Percentiles rank a stretch among this genome's conserved stretches.
phyloP scores from a whole-genome alignment of 2,888 invertebrate genomes.

The Thera obeliscata region DNA sequence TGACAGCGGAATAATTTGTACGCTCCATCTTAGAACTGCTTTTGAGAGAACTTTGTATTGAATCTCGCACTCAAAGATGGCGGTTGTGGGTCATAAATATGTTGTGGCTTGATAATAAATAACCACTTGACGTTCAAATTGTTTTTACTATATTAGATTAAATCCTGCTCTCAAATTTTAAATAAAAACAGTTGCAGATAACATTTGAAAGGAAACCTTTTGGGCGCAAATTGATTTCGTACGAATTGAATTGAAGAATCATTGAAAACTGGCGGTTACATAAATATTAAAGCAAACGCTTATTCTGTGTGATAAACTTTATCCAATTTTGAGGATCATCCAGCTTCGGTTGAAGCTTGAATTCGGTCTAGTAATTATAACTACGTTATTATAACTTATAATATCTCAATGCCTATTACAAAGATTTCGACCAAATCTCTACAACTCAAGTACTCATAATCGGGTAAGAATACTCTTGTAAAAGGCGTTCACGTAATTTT shows the following conservation, averaged over 20 bases:
- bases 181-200: constrained; percentile 7
- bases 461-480: not conserved
- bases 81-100: constrained; percentile 71
- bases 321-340: not conserved
- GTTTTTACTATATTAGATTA: constrained; percentile 47
- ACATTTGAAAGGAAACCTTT: not conserved
- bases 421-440: no score
- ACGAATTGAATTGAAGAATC: not conserved
- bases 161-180: constrained; percentile 10
- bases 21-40: constrained; percentile 63
- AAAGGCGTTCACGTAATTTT: constrained; percentile 60
- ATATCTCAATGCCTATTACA: no score
- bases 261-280: not conserved
- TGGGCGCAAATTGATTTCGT: not conserved
- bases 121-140: constrained; percentile 61
- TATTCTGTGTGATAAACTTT: not conserved
- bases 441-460: no score
- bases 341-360: not conserved
- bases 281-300: not conserved
- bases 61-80: constrained; percentile 68
- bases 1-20: constrained; percentile 74
- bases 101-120: constrained; percentile 60
- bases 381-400: not conserved
- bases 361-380: not conserved
- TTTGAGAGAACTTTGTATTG: constrained; percentile 70